Evolutionary conservation across 2,113 vertebrate species (phyloP).

Genomic region (Jacana jacana): DNA sequence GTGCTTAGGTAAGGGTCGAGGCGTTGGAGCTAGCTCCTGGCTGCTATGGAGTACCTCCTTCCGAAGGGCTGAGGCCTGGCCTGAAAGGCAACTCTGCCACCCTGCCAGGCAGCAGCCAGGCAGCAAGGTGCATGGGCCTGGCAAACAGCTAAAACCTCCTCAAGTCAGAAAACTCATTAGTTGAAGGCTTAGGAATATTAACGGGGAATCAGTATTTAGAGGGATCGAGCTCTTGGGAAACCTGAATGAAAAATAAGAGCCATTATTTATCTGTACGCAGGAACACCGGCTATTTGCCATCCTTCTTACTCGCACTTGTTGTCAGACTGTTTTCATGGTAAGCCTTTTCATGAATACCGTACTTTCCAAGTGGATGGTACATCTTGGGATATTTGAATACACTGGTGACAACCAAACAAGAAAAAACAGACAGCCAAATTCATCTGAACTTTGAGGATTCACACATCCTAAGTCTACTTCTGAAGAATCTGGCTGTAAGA

Average conservation of each 20-base stretch:
- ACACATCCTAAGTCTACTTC: not conserved
- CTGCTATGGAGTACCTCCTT: rapidly evolving
- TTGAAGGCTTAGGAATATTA: not conserved
- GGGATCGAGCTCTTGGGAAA: not conserved
- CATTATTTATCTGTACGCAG: not conserved
- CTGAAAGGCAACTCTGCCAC: too few relatives aligned
- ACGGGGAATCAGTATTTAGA: not conserved
- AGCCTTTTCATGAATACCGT: not conserved
- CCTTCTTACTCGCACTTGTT: not conserved
- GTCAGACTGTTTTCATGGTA: not conserved
- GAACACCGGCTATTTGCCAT: not conserved
- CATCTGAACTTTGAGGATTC: not conserved
- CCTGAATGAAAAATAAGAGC: not conserved
- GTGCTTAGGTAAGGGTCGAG: not conserved
- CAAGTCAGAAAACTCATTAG: rapidly evolving
- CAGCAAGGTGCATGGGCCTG: rapidly evolving
- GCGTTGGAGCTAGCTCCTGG: not conserved
- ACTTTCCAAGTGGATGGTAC: not conserved
- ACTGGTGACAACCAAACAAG: not conserved
- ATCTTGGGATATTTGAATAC: not conserved
- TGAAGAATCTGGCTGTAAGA: not conserved
- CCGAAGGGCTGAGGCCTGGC: rapidly evolving
- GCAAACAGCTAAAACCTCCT: not conserved
- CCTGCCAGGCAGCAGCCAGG: too few relatives aligned
- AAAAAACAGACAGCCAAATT: not conserved